Base-by-base conservation (phyloP, 2,113 vertebrate species). In the Acrocephalus arundinaceus region DNA sequence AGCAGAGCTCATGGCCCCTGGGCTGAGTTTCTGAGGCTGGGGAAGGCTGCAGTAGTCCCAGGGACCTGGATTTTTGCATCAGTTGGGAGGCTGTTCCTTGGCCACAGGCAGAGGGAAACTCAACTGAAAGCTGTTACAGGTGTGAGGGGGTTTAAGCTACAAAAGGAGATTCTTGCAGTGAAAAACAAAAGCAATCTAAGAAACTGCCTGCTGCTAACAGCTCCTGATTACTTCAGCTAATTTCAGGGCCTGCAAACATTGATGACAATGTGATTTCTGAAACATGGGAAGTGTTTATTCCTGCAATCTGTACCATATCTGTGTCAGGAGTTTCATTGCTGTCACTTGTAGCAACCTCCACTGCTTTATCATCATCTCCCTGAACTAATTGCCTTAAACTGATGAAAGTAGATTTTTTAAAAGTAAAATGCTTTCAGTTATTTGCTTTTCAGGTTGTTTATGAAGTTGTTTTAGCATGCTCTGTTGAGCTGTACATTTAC, bases 191-290 rank as follows among this genome's bases (percentile, higher is more conserved):
- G 74, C 39, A 81, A 92, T 72, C 65, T 75, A 92, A 93, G 68
- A 72, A 94, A 51, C 71, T 28, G 72, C 94, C 95, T 96, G 94
- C 96, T 97, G 98, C 98, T 98, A 98, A 94, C 97, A 93, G 94
- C 97, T 98, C 97, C 97, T 97, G 98, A 98, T 97, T 95, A 98
- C 98, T 98, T 98, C 97, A 98, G 98, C 98, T 98, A 97, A 97
- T 98, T 98, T 97, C 94, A 51, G 70, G 57, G 96, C 93, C 97
- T 98, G 96, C 97, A 98, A 98, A 96, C 96, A 91, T 89, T 95
- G 94, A 97, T 97, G 96, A 98, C 98, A 97, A 96, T 97, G 98
- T 98, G 98, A 99, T 98, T 98, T 99, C 98, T 98, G 98, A 98
- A 98, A 98, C 61, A 95, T 63, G 97, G 95, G 98, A 97, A 98